Evolutionary conservation across 2,888 invertebrate species (phyloP).

Genomic region (Rhyacophila evoluta): DNA sequence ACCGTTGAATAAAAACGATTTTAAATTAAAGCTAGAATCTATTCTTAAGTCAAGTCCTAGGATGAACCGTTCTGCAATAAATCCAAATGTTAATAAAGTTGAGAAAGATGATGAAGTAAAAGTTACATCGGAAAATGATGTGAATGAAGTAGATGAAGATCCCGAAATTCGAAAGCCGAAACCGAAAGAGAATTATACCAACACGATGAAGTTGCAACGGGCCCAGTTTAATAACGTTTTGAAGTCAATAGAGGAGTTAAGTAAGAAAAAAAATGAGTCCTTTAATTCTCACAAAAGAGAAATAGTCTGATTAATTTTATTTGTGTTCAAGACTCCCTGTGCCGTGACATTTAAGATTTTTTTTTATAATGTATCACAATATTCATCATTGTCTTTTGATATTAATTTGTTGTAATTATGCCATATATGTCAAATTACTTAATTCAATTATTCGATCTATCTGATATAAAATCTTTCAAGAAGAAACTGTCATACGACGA

Average conservation of each 20-base stretch:
- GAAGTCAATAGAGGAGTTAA: slow-evolving; percentile 35
- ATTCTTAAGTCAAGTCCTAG: slow-evolving; percentile 62
- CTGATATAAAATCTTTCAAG: too few relatives aligned
- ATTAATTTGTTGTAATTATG: too few relatives aligned
- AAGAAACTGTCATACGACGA: too few relatives aligned
- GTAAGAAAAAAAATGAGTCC: background rate
- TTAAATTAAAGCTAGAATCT: slow-evolving; percentile 65
- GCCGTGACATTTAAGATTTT: too few relatives aligned
- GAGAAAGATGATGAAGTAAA: background rate
- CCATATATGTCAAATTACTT: too few relatives aligned
- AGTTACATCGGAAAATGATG: background rate
- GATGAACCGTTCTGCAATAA: slow-evolving; percentile 59
- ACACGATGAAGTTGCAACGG: slow-evolving; percentile 66
- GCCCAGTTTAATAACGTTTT: slow-evolving; percentile 61
- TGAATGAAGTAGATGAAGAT: slow-evolving; percentile 1
- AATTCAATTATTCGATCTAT: too few relatives aligned
- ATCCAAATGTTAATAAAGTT: background rate
- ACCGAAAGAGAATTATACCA: slow-evolving; percentile 44
- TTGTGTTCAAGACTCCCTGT: too few relatives aligned
- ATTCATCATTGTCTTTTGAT: too few relatives aligned
- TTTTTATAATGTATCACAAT: too few relatives aligned
- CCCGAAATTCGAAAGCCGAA: slow-evolving; percentile 32
- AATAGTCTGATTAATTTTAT: slow-evolving; percentile 1
- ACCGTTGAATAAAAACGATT: slow-evolving; percentile 62
- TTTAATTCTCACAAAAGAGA: background rate